These are phyloP conservation scores for Rotaria magnacalcarata DNA, from an alignment of 2,888 invertebrate genomes.

Conservation along the genomic window DNA sequence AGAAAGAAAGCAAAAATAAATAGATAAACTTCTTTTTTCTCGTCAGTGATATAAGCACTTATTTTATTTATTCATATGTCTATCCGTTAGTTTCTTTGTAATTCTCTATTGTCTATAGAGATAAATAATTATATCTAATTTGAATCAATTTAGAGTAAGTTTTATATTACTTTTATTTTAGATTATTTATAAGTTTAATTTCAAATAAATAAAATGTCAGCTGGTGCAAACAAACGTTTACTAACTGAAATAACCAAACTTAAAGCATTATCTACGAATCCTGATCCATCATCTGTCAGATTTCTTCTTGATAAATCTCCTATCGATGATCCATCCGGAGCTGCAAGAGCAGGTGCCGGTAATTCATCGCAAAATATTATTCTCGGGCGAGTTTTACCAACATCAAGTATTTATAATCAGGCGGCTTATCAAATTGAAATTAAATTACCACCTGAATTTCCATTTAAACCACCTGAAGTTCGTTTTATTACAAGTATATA, in stretches of 20 bases:
- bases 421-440: background rate
- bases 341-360: background rate
- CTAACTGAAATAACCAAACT: background rate
- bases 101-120: too few species aligned
- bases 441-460: background rate
- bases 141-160: too few species aligned
- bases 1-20: too few species aligned
- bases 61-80: too few species aligned
- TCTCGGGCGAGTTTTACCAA: background rate
- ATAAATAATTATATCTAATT: too few species aligned
- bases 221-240: background rate
- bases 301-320: conserved; percentile 12
- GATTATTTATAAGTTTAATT: background rate
- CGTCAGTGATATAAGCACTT: too few species aligned
- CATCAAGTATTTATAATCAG: background rate
- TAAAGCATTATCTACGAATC: background rate
- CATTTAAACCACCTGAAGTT: conserved; percentile 21
- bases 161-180: too few species aligned
- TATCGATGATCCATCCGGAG: background rate
- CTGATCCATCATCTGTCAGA: background rate
- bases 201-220: background rate
- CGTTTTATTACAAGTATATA: background rate
- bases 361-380: background rate
- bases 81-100: too few species aligned
- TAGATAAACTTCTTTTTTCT: too few species aligned